Evolutionary conservation across 2,113 vertebrate species (phyloP), one percentile per base, ranked within the genome.

Genomic region (Thryonomys swinderianus): DNA sequence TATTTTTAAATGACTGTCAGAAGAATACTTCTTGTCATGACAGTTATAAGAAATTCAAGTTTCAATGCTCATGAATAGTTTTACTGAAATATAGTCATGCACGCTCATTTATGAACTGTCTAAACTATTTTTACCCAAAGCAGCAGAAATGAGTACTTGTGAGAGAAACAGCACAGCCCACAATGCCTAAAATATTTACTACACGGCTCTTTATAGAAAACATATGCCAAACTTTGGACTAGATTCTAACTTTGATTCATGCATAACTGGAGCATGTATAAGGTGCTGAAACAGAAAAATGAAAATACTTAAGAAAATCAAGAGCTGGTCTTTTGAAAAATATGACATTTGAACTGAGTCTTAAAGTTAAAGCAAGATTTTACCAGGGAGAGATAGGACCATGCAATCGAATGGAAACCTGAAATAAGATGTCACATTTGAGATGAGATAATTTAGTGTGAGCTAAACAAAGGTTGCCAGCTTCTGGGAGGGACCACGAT

Each of bases 281-380:
- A 91, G 48, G 18, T 74, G 18, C 57, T 42, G 21, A 97, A 74
- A 7, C 42, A 34, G 48, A 57, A 51, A 90, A n/a, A 55, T 81
- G 14, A 88, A 82, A 95, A 80, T 25, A 86, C 30, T 20, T 27
- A 40, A 40, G 32, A 55, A 92, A 93, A 66, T 78, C 55, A 82
- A 93, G 42, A 25, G 71, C 69, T 90, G 25, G n/a, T 30, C 81
- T 81, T 91, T 61, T 25, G 45, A 87, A 17, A 27, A 48, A 89
- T 25, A 40, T 30, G 76, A 83, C 25, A 86, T 85, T 59, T 53
- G 53, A 92, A 17, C 16, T 94, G 66, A 16, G 53, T 88, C 34
- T 88, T 73, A n/a, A 80, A 40, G 37, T 81, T 88, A 64, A 74
- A 86, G 62, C 7, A 85, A 45, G 76, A 95, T 94, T 67, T 87